Evolutionary conservation across 2,888 invertebrate genomes (phyloP).

Genomic region (Tanytarsus gracilentus): DNA sequence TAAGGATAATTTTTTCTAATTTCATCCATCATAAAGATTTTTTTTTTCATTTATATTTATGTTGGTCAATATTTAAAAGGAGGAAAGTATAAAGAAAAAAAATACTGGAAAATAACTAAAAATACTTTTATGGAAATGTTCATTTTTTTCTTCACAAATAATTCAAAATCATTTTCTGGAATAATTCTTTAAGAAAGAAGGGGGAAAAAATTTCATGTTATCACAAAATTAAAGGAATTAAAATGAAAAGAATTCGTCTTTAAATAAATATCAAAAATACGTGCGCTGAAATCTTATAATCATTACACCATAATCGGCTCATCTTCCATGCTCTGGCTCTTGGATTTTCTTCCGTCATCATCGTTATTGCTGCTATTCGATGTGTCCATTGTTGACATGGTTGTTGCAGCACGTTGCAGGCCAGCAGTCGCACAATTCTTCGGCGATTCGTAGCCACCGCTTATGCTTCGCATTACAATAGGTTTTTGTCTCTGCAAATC

Average conservation of each 20-base stretch:
- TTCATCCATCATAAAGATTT: background rate
- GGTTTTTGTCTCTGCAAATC: conserved; percentile 32
- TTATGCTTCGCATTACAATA: conserved; percentile 35
- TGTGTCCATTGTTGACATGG: conserved; percentile 32
- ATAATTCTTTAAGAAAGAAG: too few relatives aligned
- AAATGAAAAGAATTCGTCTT: too few relatives aligned
- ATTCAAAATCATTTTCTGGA: too few relatives aligned
- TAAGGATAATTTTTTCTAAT: background rate
- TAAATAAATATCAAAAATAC: too few relatives aligned
- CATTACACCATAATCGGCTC: conserved; percentile 36
- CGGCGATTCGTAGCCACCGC: conserved; percentile 32
- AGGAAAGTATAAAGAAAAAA: background rate
- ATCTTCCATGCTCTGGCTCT: conserved; percentile 35
- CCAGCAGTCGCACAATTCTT: conserved; percentile 28
- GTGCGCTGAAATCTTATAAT: too few relatives aligned
- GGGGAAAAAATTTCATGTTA: too few relatives aligned
- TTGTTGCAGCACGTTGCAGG: conserved; percentile 30
- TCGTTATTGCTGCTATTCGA: conserved; percentile 30
- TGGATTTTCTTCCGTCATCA: conserved; percentile 33
- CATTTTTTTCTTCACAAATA: background rate
- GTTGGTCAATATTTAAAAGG: background rate
- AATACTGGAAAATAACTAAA: background rate
- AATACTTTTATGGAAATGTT: background rate
- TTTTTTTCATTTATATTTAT: background rate
- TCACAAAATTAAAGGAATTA: too few relatives aligned